A percentile compares a stretch with the other conserved stretches of the same genome.
These are phyloP conservation scores for Cirrhinus molitorella DNA, from an alignment of 2,797 vertebrate genomes.

Conservation along the genomic window DNA sequence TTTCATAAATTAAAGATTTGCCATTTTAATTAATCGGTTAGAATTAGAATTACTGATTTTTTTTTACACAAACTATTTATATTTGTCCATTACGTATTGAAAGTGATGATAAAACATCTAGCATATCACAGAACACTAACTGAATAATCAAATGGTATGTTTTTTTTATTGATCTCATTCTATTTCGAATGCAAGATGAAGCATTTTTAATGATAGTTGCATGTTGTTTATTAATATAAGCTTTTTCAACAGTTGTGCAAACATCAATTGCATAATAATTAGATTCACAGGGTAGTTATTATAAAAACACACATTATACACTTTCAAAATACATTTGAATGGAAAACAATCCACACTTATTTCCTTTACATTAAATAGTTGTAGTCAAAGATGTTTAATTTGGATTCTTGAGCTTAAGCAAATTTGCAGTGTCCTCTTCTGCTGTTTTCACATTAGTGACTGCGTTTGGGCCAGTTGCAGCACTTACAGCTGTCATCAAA, in stretches of 20 bases:
- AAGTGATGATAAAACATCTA: background rate
- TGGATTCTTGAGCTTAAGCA: background rate
- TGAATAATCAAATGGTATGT: too few species aligned
- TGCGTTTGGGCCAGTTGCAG: conserved; percentile 66
- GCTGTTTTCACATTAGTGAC: background rate
- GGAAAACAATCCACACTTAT: background rate
- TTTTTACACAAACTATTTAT: background rate
- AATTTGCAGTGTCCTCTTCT: conserved; percentile 6
- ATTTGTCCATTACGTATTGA: background rate
- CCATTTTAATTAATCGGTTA: too few species aligned
- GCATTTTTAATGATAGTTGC: background rate
- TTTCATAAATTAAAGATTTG: background rate
- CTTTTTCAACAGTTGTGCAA: background rate
- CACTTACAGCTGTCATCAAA: conserved; percentile 71
- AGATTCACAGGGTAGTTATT: background rate
- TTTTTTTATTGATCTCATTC: too few species aligned
- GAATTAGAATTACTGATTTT: background rate
- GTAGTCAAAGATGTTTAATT: background rate
- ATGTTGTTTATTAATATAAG: conserved; percentile 4
- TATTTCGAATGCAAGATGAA: background rate
- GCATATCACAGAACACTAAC: too few species aligned
- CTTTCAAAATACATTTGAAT: conserved; percentile 11
- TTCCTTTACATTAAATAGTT: background rate
- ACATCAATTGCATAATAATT: background rate
- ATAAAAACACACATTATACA: background rate